Evolutionary conservation across 1,140 invertebrate genomes (phyloP).

Genomic region (Carposina sasakii): DNA sequence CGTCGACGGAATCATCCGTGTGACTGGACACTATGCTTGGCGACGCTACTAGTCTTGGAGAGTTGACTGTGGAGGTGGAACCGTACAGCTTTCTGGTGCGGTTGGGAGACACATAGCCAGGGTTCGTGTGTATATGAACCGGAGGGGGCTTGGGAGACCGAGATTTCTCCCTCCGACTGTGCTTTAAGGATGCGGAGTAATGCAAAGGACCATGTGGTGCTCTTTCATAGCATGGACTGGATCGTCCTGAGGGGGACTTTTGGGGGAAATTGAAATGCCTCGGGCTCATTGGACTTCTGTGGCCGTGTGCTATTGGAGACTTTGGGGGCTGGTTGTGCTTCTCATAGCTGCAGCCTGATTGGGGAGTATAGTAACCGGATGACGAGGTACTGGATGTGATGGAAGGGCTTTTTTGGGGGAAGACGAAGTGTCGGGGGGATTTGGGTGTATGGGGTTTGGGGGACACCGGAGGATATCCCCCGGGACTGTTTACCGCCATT

Average conservation of each 20-base stretch:
- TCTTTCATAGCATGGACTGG: conserved; percentile 53
- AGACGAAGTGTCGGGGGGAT: conserved; percentile 66
- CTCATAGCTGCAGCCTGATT: conserved; percentile 68
- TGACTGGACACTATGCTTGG: conserved; percentile 67
- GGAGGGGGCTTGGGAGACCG: conserved; percentile 63
- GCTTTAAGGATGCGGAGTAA: conserved; percentile 57
- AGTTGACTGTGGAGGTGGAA: conserved; percentile 63
- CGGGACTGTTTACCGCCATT: conserved; percentile 70
- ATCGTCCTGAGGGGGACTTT: conserved; percentile 49
- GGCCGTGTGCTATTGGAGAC: conserved; percentile 57
- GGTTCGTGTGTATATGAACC: conserved; percentile 69
- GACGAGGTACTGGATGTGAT: conserved; percentile 67
- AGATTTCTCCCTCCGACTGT: conserved; percentile 54
- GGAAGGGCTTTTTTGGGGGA: conserved; percentile 68
- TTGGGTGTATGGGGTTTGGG: conserved; percentile 69
- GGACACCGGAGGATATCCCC: conserved; percentile 63
- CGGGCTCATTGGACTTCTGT: conserved; percentile 63
- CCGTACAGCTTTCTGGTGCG: conserved; percentile 57
- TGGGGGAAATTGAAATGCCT: conserved; percentile 66
- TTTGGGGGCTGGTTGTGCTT: conserved; percentile 60
- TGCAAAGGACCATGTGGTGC: conserved; percentile 34
- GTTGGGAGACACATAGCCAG: conserved; percentile 69
- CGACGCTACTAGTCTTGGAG: conserved; percentile 57
- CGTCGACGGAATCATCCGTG: conserved; percentile 61
- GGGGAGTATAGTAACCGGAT: conserved; percentile 68